These are phyloP conservation scores for Toxostoma redivivum DNA, from an alignment of 2,113 vertebrate species.

Conservation along the genomic window DNA sequence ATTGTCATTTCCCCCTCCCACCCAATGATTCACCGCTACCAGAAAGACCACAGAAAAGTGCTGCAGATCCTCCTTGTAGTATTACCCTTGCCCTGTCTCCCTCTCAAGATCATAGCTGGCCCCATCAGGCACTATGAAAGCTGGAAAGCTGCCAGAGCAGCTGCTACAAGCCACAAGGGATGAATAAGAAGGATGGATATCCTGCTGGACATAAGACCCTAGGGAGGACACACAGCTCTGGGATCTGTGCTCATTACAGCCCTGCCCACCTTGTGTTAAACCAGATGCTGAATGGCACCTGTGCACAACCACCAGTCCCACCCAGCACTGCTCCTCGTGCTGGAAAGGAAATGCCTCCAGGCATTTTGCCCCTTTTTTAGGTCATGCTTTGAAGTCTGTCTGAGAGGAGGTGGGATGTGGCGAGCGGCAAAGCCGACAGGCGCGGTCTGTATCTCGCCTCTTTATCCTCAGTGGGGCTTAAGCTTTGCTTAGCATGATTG, in stretches of 20 bases:
- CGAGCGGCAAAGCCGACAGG: background rate
- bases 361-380: background rate
- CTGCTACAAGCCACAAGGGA: background rate
- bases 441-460: background rate
- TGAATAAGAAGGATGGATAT: background rate
- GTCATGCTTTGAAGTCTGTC: background rate
- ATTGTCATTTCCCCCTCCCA: accelerated
- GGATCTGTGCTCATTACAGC: background rate
- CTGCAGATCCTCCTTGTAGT: background rate
- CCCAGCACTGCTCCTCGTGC: background rate
- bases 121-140: background rate
- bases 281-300: background rate
- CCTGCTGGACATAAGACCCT: background rate
- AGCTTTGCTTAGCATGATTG: slow-evolving; percentile 34
- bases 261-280: background rate
- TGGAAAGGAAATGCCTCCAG: background rate
- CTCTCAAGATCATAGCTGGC: background rate
- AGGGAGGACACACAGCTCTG: background rate
- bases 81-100: background rate
- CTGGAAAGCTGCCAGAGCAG: background rate
- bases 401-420: background rate
- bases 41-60: background rate
- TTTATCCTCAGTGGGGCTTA: background rate
- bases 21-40: background rate
- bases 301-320: background rate